Conservation (phyloP, 2,113 vertebrate genomes). For the Ictalurus punctatus region DNA sequence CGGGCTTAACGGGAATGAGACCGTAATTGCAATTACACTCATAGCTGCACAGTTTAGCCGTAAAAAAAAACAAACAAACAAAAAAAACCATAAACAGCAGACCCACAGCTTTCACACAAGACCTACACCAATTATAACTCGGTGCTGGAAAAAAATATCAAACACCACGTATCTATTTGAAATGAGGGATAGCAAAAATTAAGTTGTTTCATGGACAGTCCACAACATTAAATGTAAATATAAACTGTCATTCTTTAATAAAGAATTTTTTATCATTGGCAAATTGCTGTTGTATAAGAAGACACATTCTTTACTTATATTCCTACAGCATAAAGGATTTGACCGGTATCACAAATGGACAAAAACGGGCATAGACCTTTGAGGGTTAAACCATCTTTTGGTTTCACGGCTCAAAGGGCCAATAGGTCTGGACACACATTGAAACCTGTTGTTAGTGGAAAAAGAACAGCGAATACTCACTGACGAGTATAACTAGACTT, state of each 20-base stretch:
- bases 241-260: background rate
- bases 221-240: background rate
- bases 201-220: background rate
- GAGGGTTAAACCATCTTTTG: background rate
- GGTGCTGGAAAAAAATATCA: background rate
- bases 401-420: background rate
- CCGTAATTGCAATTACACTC: background rate
- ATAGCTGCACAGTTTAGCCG: background rate
- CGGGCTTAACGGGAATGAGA: too few relatives aligned
- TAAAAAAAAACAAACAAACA: background rate
- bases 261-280: background rate
- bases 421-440: background rate
- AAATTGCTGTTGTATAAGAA: background rate
- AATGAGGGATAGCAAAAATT: background rate
- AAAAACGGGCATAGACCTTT: background rate
- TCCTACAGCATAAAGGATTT: background rate
- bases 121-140: too few relatives aligned
- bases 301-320: background rate
- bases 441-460: slow-evolving; percentile 5
- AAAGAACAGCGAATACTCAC: background rate
- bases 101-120: background rate
- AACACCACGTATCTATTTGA: background rate
- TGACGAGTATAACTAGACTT: background rate
- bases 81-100: background rate
- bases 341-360: background rate